These are phyloP conservation scores for Nebria ingens DNA, from an alignment of 1,140 invertebrate genomes.

Conservation along the genomic window DNA sequence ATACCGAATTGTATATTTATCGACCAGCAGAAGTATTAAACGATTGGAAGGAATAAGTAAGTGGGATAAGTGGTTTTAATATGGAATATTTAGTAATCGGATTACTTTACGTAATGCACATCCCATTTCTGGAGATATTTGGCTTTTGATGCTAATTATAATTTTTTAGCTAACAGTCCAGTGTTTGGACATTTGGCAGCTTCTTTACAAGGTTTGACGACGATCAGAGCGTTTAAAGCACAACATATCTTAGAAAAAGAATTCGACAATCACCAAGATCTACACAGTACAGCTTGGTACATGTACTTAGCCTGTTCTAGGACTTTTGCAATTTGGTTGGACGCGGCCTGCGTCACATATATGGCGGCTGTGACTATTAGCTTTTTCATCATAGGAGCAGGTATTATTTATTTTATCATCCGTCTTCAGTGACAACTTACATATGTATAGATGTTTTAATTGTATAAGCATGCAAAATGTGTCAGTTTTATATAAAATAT, in stretches of 20 bases:
- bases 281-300: conserved; percentile 53
- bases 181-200: conserved; percentile 75
- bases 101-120: background rate
- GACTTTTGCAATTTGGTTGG: conserved; percentile 44
- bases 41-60: conserved; percentile 72
- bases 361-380: conserved; percentile 45
- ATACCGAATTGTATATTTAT: conserved; percentile 61
- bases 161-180: conserved; percentile 54
- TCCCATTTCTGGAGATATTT: background rate
- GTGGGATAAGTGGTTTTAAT: no score
- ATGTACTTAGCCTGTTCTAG: conserved; percentile 53
- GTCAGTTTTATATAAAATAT: no score
- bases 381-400: conserved; percentile 36
- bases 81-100: conserved; percentile 8
- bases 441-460: conserved; percentile 36
- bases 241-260: conserved; percentile 57
- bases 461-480: no score
- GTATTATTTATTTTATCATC: conserved; percentile 1
- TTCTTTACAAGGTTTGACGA: conserved; percentile 65
- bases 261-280: conserved; percentile 47
- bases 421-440: conserved; percentile 36
- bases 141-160: background rate
- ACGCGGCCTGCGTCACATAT: conserved; percentile 60
- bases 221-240: conserved; percentile 61
- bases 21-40: conserved; percentile 69